These are phyloP conservation scores for Gymnocypris eckloni DNA, from an alignment of 2,797 vertebrate genomes.

Conservation along the genomic window DNA sequence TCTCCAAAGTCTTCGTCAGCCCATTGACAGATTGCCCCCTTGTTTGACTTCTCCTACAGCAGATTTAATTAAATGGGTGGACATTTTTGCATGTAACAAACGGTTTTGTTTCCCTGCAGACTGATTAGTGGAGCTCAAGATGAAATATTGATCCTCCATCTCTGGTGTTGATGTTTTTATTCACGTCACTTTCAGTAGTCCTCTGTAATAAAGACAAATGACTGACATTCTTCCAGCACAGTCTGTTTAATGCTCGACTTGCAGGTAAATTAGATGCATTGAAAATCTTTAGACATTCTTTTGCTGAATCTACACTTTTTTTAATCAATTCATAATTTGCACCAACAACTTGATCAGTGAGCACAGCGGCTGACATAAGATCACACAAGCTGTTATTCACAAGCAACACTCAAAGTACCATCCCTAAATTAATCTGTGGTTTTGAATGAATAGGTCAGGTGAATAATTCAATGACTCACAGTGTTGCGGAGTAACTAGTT, in stretches of 20 bases:
- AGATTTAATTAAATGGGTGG: slow-evolving; percentile 84
- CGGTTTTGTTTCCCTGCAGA: slow-evolving; percentile 65
- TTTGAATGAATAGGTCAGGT: neutral
- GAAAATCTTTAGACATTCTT: neutral
- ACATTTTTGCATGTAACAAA: slow-evolving; percentile 78
- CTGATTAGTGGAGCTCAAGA: slow-evolving; percentile 77
- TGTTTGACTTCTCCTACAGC: slow-evolving; percentile 67
- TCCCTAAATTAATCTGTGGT: neutral
- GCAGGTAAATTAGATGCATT: neutral
- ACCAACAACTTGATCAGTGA: neutral
- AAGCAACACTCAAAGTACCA: neutral
- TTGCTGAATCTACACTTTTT: neutral
- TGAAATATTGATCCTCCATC: slow-evolving; percentile 79
- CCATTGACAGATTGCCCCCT: slow-evolving; percentile 72
- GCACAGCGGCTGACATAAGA: neutral
- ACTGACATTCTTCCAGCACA: slow-evolving; percentile 14
- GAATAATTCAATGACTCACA: neutral
- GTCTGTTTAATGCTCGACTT: neutral
- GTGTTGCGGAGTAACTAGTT: no score
- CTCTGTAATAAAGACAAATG: slow-evolving; percentile 31
- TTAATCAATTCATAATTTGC: neutral
- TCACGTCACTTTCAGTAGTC: slow-evolving; percentile 65
- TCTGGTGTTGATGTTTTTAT: slow-evolving; percentile 65
- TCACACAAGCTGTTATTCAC: neutral
- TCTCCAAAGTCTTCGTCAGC: slow-evolving; percentile 68